A percentile compares a stretch with the other conserved stretches of the same genome.
phyloP scores from a whole-genome alignment of 2,797 vertebrate genomes.

The Nyctalus aviator region DNA sequence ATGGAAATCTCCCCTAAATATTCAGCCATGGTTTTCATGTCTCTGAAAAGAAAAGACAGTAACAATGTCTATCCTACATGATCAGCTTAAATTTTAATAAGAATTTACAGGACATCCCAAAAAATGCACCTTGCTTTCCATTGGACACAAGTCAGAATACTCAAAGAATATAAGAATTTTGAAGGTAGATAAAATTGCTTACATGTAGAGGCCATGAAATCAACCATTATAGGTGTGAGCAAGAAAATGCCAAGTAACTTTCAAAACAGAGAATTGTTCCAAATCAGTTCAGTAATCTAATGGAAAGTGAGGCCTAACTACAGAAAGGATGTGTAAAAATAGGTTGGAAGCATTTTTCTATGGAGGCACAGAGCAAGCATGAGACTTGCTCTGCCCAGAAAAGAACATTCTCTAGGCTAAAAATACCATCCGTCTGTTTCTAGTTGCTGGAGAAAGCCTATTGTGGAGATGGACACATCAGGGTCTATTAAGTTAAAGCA shows the following conservation, averaged over 20 bases:
- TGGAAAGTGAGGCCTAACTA: conserved; percentile 4
- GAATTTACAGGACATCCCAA: neutral
- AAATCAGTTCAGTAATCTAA: conserved; percentile 4
- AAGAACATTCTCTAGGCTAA: conserved; percentile 49
- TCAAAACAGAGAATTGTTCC: neutral
- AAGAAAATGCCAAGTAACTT: neutral
- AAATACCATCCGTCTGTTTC: conserved; percentile 45
- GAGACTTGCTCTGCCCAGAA: neutral
- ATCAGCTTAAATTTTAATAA: neutral
- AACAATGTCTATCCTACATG: neutral
- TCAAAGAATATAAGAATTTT: conserved; percentile 4
- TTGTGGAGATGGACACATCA: conserved; percentile 19
- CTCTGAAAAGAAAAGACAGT: neutral
- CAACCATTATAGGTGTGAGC: neutral
- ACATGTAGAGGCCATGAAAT: neutral
- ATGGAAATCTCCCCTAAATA: neutral
- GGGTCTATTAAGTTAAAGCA: conserved; percentile 52
- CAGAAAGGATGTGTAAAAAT: conserved; percentile 38
- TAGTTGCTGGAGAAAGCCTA: neutral
- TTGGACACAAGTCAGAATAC: neutral
- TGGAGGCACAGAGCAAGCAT: neutral
- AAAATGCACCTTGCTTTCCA: neutral
- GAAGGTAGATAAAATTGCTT: neutral
- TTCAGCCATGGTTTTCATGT: neutral
- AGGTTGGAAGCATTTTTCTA: neutral